phyloP scores from a whole-genome alignment of 2,797 vertebrate species.

The Sciaenops ocellatus region DNA sequence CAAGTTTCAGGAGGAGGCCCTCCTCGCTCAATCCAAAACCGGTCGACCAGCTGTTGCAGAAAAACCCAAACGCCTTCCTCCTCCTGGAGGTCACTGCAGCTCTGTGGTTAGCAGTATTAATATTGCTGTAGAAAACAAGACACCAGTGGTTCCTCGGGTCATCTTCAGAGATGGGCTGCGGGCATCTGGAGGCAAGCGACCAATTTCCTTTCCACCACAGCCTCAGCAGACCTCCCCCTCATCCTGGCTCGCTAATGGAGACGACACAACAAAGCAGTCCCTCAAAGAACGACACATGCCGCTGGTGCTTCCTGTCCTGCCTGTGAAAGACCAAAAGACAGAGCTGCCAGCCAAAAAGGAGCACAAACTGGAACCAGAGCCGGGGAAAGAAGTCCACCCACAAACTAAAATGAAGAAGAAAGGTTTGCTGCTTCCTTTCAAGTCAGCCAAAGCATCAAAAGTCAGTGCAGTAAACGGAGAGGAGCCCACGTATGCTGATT shows the following conservation, averaged over 20 bases:
- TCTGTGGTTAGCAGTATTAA: slow-evolving; percentile 48
- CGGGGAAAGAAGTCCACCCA: slow-evolving; percentile 47
- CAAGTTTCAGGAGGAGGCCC: slow-evolving; percentile 90
- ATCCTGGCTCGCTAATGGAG: slow-evolving; percentile 44
- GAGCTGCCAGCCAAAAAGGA: slow-evolving; percentile 45
- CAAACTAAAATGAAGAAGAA: slow-evolving; percentile 79
- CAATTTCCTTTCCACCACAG: slow-evolving; percentile 70
- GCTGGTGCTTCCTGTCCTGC: slow-evolving; percentile 74
- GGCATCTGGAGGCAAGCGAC: slow-evolving; percentile 63
- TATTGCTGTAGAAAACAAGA: slow-evolving; percentile 59
- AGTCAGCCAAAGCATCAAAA: slow-evolving; percentile 71
- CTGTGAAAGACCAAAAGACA: slow-evolving; percentile 53
- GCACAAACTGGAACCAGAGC: slow-evolving; percentile 34
- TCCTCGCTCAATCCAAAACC: slow-evolving; percentile 63
- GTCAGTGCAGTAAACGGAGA: slow-evolving; percentile 54
- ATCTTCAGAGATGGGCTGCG: slow-evolving; percentile 74
- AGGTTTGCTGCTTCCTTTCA: slow-evolving; percentile 82
- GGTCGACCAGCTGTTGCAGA: slow-evolving; percentile 80
- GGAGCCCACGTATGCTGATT: slow-evolving; percentile 63
- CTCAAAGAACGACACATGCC: slow-evolving; percentile 78
- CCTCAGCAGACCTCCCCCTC: slow-evolving; percentile 47
- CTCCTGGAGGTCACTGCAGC: slow-evolving; percentile 60
- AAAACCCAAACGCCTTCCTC: slow-evolving; percentile 80
- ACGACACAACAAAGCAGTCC: slow-evolving; percentile 53
- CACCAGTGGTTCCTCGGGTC: slow-evolving; percentile 41